Conservation (phyloP, 2,113 vertebrate genomes). For the Nettapus auritus region DNA sequence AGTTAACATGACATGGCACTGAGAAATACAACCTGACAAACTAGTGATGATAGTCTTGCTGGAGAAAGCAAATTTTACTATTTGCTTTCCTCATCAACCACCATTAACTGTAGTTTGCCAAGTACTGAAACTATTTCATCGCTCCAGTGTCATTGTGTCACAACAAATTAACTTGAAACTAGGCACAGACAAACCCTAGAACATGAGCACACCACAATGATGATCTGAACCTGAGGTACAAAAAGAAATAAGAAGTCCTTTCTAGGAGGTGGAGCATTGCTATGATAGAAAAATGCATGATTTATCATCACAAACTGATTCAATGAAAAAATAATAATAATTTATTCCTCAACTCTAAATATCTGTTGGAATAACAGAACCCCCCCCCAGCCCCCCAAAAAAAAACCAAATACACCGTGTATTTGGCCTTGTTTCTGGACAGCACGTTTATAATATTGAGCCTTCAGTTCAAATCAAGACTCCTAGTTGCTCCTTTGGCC, state of each 20-base stretch:
- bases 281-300: neutral
- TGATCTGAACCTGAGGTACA: neutral
- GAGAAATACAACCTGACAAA: constrained; percentile 20
- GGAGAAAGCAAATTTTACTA: neutral
- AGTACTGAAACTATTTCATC: neutral
- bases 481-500: neutral
- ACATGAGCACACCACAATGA: neutral
- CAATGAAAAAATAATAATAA: fast-evolving
- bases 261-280: neutral
- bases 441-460: neutral
- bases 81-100: neutral
- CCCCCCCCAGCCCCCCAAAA: fast-evolving
- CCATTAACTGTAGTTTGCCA: neutral
- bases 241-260: neutral
- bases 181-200: fast-evolving
- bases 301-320: neutral
- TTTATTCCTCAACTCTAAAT: neutral
- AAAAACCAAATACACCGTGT: neutral
- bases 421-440: neutral
- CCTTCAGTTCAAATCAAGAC: neutral
- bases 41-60: neutral
- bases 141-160: neutral
- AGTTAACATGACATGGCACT: neutral
- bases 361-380: neutral
- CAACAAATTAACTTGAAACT: neutral